phyloP scores from a whole-genome alignment of 2,113 vertebrate species.

The Fukomys damarensis region DNA sequence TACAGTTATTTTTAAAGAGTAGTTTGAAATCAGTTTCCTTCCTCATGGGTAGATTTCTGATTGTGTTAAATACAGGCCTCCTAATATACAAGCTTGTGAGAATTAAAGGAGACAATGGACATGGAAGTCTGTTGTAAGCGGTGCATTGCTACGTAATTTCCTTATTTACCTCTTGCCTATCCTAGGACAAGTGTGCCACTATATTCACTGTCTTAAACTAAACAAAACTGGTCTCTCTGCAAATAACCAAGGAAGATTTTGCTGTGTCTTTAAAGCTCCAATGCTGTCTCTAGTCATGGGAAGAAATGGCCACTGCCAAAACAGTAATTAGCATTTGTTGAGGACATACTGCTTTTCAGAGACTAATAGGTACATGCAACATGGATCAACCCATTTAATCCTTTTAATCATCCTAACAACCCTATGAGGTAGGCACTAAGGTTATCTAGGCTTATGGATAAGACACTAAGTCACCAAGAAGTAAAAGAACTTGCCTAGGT shows the following conservation, averaged over 20 bases:
- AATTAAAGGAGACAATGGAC: background rate
- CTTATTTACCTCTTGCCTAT: background rate
- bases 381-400: background rate
- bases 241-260: background rate
- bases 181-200: background rate
- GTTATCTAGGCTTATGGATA: background rate
- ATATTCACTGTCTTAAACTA: background rate
- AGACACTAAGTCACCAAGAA: background rate
- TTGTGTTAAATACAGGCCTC: background rate
- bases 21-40: background rate
- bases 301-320: background rate
- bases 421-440: background rate
- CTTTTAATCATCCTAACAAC: background rate
- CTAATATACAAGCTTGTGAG: background rate
- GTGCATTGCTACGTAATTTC: background rate
- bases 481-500: background rate
- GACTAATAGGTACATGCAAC: background rate
- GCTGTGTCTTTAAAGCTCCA: background rate
- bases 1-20: conserved; percentile 14
- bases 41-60: background rate
- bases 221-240: background rate
- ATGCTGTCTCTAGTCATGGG: background rate
- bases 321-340: background rate
- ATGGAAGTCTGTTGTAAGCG: background rate
- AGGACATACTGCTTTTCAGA: background rate